phyloP scores from a whole-genome alignment of 2,888 invertebrate genomes.

The Nemotelus pantherinus region DNA sequence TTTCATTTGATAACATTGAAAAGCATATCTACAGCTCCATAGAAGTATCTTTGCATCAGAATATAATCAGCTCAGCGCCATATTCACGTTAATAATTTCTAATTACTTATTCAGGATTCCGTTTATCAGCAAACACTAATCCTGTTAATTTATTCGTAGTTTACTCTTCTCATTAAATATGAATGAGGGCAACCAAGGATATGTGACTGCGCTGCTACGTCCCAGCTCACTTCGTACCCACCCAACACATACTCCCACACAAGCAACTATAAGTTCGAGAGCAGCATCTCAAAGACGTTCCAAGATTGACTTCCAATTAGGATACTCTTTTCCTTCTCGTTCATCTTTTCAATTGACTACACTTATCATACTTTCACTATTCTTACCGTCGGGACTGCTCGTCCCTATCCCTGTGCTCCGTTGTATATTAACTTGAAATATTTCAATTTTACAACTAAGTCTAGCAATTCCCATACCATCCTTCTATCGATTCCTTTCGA shows the following conservation, averaged over 20 bases:
- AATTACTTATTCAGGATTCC: slow-evolving; percentile 39
- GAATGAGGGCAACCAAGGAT: slow-evolving; percentile 12
- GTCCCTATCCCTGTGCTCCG: slow-evolving; percentile 1
- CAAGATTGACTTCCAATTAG: slow-evolving; percentile 16
- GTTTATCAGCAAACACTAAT: slow-evolving; percentile 39
- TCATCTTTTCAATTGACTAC: neutral
- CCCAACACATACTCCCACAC: neutral
- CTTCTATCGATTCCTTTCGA: slow-evolving; percentile 8
- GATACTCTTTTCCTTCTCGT: neutral
- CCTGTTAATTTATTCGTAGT: slow-evolving; percentile 36
- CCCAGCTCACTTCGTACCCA: too few species aligned
- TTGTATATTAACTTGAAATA: slow-evolving; percentile 37
- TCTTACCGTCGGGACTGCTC: neutral
- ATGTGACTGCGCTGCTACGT: neutral
- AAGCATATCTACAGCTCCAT: too few species aligned
- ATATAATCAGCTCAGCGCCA: neutral
- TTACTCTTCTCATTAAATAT: slow-evolving; percentile 16
- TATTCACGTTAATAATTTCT: slow-evolving; percentile 27
- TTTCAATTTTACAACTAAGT: slow-evolving; percentile 19
- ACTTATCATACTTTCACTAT: slow-evolving; percentile 14
- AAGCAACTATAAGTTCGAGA: neutral
- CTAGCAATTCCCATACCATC: slow-evolving; percentile 2
- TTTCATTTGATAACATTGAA: too few species aligned
- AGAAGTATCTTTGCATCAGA: neutral
- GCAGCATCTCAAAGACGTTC: neutral